Evolutionary conservation across 1,140 invertebrate genomes (phyloP).

Genomic region (Drosophila kikkawai): DNA sequence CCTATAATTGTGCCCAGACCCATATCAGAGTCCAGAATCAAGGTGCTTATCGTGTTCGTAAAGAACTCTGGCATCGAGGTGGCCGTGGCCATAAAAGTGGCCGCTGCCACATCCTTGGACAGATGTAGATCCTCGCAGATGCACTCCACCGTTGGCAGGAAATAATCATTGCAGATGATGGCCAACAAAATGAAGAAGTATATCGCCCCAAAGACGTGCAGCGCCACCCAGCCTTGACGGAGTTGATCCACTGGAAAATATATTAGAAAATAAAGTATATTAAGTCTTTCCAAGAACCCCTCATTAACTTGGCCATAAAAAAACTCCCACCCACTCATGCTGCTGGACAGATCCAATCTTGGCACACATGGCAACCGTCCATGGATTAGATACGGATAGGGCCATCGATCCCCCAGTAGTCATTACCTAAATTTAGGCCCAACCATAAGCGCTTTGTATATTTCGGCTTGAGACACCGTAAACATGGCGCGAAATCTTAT

Average conservation of each 20-base stretch:
- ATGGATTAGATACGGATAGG: constrained; percentile 25
- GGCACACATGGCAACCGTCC: constrained; percentile 27
- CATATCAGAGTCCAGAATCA: constrained; percentile 91
- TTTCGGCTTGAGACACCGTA: constrained; percentile 8
- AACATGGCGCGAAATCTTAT: constrained; percentile 28
- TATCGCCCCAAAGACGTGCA: constrained; percentile 91
- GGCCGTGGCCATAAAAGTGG: constrained; percentile 96
- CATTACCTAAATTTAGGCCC: constrained; percentile 12
- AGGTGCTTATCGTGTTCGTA: constrained; percentile 94
- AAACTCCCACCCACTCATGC: background rate
- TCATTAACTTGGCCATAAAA: background rate
- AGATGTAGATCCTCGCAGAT: constrained; percentile 91
- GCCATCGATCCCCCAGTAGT: constrained; percentile 13
- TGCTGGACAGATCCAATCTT: constrained; percentile 20
- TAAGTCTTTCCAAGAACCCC: background rate
- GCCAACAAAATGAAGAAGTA: constrained; percentile 93
- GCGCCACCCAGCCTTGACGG: constrained; percentile 88
- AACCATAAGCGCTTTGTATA: constrained; percentile 3
- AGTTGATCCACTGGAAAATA: constrained; percentile 86
- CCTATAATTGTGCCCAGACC: constrained; percentile 94
- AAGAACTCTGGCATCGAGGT: constrained; percentile 96
- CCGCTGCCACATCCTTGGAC: constrained; percentile 93
- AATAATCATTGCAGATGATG: constrained; percentile 94
- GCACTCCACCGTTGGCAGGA: constrained; percentile 92
- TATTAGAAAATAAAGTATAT: background rate